Evolutionary conservation across 2,113 vertebrate species (phyloP).

Genomic region (Piaya cayana): DNA sequence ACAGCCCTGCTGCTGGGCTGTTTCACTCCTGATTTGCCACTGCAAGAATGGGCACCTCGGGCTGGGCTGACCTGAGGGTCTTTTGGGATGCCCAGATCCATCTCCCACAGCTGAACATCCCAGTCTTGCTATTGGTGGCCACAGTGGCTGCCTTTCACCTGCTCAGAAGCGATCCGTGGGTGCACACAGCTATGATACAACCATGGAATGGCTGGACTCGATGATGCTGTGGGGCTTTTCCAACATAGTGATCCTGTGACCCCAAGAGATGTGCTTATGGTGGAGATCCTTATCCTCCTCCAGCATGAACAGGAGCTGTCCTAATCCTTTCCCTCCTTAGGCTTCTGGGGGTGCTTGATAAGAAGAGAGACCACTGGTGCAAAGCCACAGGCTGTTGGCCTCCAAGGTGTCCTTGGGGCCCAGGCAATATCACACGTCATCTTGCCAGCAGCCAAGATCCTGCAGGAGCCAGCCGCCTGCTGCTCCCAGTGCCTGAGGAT

Average conservation of each 20-base stretch:
- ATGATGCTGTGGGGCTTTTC: too few species aligned
- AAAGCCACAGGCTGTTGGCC: neutral
- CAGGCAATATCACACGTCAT: neutral
- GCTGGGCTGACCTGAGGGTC: neutral
- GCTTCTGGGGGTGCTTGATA: neutral
- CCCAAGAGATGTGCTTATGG: neutral
- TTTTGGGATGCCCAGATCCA: neutral
- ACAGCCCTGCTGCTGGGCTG: neutral
- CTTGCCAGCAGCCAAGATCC: neutral
- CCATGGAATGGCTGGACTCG: too few species aligned
- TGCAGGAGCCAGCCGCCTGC: neutral
- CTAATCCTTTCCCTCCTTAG: neutral
- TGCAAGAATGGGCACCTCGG: neutral
- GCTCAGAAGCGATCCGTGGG: neutral
- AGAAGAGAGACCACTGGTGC: neutral
- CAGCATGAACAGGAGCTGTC: neutral
- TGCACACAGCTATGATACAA: neutral
- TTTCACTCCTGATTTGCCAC: neutral
- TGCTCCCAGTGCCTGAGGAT: neutral
- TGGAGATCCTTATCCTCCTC: neutral
- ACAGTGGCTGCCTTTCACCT: neutral
- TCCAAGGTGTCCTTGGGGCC: neutral
- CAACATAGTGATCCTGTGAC: too few species aligned
- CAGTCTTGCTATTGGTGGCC: neutral
- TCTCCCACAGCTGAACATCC: neutral